Percentiles rank a stretch among this genome's conserved stretches.
Conservation (phyloP, 2,797 vertebrate species). For the Darevskia mixta region DNA sequence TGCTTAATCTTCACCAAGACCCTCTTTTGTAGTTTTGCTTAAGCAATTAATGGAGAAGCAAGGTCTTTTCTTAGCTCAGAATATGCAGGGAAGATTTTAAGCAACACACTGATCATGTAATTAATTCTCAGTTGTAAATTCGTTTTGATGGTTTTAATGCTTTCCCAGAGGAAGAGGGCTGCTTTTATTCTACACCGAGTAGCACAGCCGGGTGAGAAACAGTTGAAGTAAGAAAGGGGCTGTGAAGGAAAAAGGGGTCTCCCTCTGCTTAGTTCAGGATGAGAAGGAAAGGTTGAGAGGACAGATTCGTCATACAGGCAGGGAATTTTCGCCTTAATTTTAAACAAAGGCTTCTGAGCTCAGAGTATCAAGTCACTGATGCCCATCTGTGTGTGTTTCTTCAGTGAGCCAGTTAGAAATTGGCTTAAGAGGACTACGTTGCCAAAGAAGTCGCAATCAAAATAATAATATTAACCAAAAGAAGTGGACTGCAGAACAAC, state of each 20-base stretch:
- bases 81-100: slow-evolving; percentile 67
- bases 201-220: slow-evolving; percentile 56
- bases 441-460: slow-evolving; percentile 18
- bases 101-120: slow-evolving; percentile 71
- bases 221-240: slow-evolving; percentile 32
- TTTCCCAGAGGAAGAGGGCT: slow-evolving; percentile 67
- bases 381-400: background rate
- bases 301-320: slow-evolving; percentile 11
- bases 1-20: slow-evolving; percentile 62
- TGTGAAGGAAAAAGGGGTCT: slow-evolving; percentile 45
- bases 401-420: background rate
- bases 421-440: background rate
- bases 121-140: slow-evolving; percentile 75
- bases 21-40: slow-evolving; percentile 61
- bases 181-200: slow-evolving; percentile 64
- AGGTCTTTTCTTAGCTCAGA: slow-evolving; percentile 63
- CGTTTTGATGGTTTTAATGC: slow-evolving; percentile 75
- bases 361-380: slow-evolving; percentile 9
- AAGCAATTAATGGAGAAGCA: slow-evolving; percentile 67
- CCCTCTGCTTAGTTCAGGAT: rapidly evolving
- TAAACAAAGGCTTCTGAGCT: slow-evolving; percentile 25
- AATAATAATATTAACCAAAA: background rate
- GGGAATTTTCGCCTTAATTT: slow-evolving; percentile 51
- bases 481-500: background rate
- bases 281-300: slow-evolving; percentile 6